A percentile compares a stretch with the other conserved stretches of the same genome.
Evolutionary conservation across 2,113 vertebrate species (phyloP).

Genomic region (Anser brachyrhynchus): DNA sequence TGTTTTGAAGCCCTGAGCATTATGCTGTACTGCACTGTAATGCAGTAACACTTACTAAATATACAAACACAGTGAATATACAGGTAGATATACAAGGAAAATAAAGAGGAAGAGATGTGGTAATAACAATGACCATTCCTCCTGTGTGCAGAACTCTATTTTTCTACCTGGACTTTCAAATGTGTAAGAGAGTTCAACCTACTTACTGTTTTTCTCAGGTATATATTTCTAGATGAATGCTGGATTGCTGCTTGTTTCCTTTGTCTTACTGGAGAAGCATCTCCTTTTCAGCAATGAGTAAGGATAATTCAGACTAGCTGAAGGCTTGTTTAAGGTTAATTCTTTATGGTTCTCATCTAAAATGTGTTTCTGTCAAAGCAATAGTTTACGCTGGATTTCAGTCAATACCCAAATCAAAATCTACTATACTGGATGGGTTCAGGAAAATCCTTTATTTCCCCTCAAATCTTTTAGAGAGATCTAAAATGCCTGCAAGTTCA

Average conservation of each 20-base stretch:
- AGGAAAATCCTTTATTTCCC: neutral
- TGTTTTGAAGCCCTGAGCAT: neutral
- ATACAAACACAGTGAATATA: neutral
- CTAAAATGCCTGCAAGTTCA: neutral
- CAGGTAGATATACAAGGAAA: neutral
- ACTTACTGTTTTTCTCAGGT: neutral
- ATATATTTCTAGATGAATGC: neutral
- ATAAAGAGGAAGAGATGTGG: neutral
- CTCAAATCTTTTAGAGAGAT: neutral
- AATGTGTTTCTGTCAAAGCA: neutral
- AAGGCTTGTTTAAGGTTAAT: neutral
- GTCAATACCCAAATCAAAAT: neutral
- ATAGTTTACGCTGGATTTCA: neutral
- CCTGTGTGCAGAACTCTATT: neutral
- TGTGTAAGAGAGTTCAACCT: neutral
- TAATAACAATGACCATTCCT: neutral
- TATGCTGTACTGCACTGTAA: neutral
- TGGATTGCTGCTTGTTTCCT: neutral
- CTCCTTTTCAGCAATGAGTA: neutral
- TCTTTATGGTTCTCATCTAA: neutral
- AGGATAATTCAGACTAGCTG: neutral
- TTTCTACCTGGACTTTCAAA: neutral
- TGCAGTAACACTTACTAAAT: neutral
- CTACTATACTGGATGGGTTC: neutral
- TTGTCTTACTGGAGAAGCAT: neutral